Evolutionary conservation across 2,888 invertebrate species (phyloP).

Genomic region (Platyscelio sp.): DNA sequence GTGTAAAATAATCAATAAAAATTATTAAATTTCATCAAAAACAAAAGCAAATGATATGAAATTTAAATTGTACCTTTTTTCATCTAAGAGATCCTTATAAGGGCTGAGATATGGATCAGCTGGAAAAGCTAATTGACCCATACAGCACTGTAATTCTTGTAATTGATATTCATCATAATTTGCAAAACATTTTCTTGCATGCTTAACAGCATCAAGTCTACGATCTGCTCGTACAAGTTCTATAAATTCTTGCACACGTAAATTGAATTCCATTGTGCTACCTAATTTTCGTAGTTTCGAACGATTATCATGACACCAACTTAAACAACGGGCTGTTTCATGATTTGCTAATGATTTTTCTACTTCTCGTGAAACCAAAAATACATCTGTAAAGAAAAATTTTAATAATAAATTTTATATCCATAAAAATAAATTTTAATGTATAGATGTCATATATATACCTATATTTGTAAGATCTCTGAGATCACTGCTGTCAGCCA

Average conservation of each 20-base stretch:
- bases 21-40: too few species aligned
- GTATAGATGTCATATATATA: too few species aligned
- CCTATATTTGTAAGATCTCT: constrained; percentile 96
- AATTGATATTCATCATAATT: constrained; percentile 95
- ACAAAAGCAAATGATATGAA: too few species aligned
- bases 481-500: constrained; percentile 93
- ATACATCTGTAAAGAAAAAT: constrained; percentile 89
- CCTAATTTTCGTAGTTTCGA: constrained; percentile 97
- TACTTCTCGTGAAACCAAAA: constrained; percentile 93
- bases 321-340: constrained; percentile 95
- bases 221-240: constrained; percentile 95
- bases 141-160: constrained; percentile 95
- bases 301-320: constrained; percentile 98
- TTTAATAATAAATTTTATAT: too few species aligned
- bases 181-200: constrained; percentile 97
- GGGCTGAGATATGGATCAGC: constrained; percentile 89
- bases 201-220: constrained; percentile 96
- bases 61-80: constrained; percentile 85
- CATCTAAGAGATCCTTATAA: constrained; percentile 89
- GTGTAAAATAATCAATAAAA: too few species aligned
- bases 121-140: constrained; percentile 98
- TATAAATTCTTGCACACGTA: constrained; percentile 97
- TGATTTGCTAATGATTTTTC: constrained; percentile 93
- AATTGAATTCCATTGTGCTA: constrained; percentile 97
- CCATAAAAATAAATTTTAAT: too few species aligned